Conservation (phyloP, 2,113 vertebrate genomes). For the Campylomormyrus numenius region DNA sequence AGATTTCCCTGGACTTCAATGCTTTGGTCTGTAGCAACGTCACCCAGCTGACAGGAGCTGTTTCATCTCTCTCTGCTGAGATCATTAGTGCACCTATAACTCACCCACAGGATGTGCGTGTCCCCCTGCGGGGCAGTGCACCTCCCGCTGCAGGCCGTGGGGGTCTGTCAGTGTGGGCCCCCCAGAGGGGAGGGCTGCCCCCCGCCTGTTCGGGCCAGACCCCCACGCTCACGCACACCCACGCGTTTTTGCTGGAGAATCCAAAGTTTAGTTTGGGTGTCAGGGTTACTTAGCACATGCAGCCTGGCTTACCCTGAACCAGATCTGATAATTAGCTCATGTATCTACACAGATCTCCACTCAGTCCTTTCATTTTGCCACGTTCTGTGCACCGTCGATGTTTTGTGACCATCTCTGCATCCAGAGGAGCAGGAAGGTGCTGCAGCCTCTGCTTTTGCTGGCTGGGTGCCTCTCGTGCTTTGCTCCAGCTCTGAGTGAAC, state of each 20-base stretch:
- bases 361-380: background rate
- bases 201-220: background rate
- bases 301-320: background rate
- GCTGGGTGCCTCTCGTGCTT: background rate
- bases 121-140: background rate
- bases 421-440: background rate
- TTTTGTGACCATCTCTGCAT: background rate
- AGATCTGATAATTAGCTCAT: background rate
- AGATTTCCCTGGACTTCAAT: background rate
- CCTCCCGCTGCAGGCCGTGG: background rate
- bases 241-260: background rate
- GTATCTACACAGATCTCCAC: background rate
- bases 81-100: slow-evolving; percentile 19
- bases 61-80: slow-evolving; percentile 11
- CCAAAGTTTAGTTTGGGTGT: background rate
- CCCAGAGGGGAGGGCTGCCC: background rate
- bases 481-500: background rate
- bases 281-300: background rate
- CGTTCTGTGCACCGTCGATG: background rate
- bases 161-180: background rate
- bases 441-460: background rate
- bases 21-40: slow-evolving; percentile 4
- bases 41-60: slow-evolving; percentile 1
- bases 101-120: slow-evolving; percentile 7
- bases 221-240: background rate